Evolutionary conservation across 2,113 vertebrate genomes (phyloP).

Genomic region (Heptranchias perlo): DNA sequence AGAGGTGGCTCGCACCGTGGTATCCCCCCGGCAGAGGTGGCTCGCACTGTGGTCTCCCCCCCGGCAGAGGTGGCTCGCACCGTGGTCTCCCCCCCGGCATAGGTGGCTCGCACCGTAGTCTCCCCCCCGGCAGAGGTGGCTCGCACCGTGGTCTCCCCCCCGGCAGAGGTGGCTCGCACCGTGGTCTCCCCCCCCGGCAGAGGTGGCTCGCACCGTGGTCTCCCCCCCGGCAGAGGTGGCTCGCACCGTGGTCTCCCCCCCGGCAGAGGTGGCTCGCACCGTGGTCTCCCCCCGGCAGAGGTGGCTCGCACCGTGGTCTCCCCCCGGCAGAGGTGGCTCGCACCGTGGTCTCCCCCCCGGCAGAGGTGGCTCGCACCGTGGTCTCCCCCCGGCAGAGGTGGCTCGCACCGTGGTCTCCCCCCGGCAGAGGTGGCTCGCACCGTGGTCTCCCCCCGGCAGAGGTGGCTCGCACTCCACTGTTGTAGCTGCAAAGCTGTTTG

Average conservation of each 20-base stretch:
- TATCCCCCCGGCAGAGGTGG: not conserved
- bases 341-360: not conserved
- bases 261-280: not conserved
- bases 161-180: too few species aligned
- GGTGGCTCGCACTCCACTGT: too few species aligned
- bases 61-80: not conserved
- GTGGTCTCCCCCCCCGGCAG: too few species aligned
- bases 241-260: too few species aligned
- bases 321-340: not conserved
- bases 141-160: not conserved
- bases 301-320: not conserved
- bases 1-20: not conserved
- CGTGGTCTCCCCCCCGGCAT: not conserved
- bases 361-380: not conserved
- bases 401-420: too few species aligned
- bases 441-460: too few species aligned
- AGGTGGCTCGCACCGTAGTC: not conserved
- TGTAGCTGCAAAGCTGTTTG: not conserved
- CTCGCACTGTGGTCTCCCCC: not conserved
- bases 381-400: not conserved
- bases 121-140: not conserved
- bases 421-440: too few species aligned
- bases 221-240: too few species aligned
- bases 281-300: not conserved
- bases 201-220: too few species aligned